Evolutionary conservation across 1,140 invertebrate genomes (phyloP).

Genomic region (Drosophila pseudoananassae): DNA sequence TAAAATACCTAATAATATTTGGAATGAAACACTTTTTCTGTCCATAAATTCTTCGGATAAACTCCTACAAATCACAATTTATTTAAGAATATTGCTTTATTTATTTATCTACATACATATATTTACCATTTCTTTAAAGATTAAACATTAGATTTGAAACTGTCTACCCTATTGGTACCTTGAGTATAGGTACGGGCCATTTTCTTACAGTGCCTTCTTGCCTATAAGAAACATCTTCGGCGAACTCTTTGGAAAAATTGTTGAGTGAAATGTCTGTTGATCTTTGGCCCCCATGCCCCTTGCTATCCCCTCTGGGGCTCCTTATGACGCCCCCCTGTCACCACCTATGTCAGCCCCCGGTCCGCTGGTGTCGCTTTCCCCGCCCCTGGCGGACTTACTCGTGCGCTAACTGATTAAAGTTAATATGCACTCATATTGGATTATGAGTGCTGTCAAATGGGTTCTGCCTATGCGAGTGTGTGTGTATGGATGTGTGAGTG

Average conservation of each 20-base stretch:
- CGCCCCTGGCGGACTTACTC: slow-evolving; percentile 31
- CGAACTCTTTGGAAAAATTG: slow-evolving; percentile 64
- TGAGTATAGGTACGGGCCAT: too few species aligned
- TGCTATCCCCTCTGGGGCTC: neutral
- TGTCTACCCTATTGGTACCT: too few species aligned
- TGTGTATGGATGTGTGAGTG: neutral
- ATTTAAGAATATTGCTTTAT: too few species aligned
- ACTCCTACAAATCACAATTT: too few species aligned
- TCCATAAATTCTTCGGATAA: too few species aligned
- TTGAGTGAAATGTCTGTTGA: slow-evolving; percentile 66
- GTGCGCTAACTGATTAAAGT: slow-evolving; percentile 76
- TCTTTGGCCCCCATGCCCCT: slow-evolving; percentile 3
- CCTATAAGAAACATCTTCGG: slow-evolving; percentile 4
- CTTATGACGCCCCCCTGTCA: neutral
- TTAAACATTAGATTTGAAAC: too few species aligned
- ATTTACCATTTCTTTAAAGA: too few species aligned
- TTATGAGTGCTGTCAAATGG: slow-evolving; percentile 63
- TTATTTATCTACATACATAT: too few species aligned
- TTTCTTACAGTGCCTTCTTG: neutral
- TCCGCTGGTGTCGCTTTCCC: neutral
- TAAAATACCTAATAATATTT: too few species aligned
- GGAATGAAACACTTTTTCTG: too few species aligned
- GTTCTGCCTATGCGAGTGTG: slow-evolving; percentile 7
- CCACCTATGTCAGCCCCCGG: neutral
- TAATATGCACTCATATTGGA: slow-evolving; percentile 73